Conservation (phyloP, 1,140 invertebrate genomes). For the Drosophila equinoxialis region DNA sequence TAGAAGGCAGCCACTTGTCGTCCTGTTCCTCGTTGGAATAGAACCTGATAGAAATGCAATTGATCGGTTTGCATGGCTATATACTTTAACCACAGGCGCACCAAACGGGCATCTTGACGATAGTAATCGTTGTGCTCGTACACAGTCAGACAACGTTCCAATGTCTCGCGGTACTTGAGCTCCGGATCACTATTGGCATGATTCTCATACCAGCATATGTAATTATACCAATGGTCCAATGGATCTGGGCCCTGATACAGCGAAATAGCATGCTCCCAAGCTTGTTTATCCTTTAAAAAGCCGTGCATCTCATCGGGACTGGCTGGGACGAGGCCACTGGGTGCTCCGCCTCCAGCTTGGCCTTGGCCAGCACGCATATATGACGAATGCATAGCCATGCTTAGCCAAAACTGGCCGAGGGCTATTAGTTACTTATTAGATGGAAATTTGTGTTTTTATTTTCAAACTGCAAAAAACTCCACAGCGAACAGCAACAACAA, state of each 20-base stretch:
- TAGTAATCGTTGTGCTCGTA: conserved; percentile 93
- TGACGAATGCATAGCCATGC: conserved; percentile 72
- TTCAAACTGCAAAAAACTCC: not conserved
- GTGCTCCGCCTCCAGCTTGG: conserved; percentile 9
- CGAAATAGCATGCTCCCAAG: conserved; percentile 91
- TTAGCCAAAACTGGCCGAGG: not conserved
- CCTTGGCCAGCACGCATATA: conserved; percentile 46
- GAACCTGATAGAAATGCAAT: conserved; percentile 89
- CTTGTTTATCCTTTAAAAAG: conserved; percentile 82
- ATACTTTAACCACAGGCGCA: conserved; percentile 95
- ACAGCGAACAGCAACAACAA: not conserved
- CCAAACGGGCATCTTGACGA: conserved; percentile 91
- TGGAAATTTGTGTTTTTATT: not conserved
- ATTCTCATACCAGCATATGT: conserved; percentile 95
- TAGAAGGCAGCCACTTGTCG: conserved; percentile 90
- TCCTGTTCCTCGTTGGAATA: conserved; percentile 89
- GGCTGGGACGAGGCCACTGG: conserved; percentile 24
- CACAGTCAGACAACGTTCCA: conserved; percentile 90
- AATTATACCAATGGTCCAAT: conserved; percentile 93
- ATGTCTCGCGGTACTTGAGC: conserved; percentile 88
- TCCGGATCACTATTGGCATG: conserved; percentile 93
- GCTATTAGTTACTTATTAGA: not conserved
- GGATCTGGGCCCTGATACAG: conserved; percentile 94
- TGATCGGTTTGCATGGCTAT: conserved; percentile 91
- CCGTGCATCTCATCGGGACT: conserved; percentile 74